Conservation (phyloP, 2,888 invertebrate species). For the Ashinkailepas kermadecensis region DNA sequence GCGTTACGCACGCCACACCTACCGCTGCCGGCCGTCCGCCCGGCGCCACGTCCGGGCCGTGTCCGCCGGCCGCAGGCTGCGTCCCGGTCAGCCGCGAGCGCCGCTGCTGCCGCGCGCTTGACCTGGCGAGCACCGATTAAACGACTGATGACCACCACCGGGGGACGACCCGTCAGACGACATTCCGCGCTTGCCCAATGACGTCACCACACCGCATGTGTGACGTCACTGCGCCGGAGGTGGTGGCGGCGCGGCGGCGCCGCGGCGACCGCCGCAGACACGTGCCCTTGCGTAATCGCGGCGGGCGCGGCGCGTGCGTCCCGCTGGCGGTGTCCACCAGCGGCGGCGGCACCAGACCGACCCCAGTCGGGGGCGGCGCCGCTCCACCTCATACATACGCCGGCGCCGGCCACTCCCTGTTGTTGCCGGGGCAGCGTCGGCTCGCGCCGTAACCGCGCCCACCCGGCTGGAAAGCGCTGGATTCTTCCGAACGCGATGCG, state of each 20-base stretch:
- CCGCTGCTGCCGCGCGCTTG: not conserved
- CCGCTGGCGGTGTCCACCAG: not conserved
- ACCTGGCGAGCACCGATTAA: constrained; percentile 3
- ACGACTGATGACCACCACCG: constrained; percentile 12
- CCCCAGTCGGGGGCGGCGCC: not conserved
- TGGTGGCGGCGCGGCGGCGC: not conserved
- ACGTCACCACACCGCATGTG: not conserved
- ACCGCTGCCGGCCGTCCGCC: not conserved
- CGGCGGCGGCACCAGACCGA: not conserved
- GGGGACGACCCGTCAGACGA: constrained; percentile 15
- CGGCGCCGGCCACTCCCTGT: not conserved
- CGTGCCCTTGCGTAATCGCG: not conserved
- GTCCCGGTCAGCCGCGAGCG: not conserved
- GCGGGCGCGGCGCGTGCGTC: not conserved
- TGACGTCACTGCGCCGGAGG: not conserved
- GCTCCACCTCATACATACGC: not conserved
- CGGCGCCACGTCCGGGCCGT: not conserved
- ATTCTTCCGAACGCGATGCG: no score
- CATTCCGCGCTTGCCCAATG: not conserved
- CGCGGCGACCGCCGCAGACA: not conserved
- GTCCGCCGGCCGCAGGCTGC: not conserved
- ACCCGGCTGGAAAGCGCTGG: no score
- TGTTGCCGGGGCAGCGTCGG: not conserved
- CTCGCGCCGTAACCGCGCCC: no score
- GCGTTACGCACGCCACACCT: not conserved